These are phyloP conservation scores for Gari tellinella DNA, from an alignment of 2,888 invertebrate species.

Conservation along the genomic window DNA sequence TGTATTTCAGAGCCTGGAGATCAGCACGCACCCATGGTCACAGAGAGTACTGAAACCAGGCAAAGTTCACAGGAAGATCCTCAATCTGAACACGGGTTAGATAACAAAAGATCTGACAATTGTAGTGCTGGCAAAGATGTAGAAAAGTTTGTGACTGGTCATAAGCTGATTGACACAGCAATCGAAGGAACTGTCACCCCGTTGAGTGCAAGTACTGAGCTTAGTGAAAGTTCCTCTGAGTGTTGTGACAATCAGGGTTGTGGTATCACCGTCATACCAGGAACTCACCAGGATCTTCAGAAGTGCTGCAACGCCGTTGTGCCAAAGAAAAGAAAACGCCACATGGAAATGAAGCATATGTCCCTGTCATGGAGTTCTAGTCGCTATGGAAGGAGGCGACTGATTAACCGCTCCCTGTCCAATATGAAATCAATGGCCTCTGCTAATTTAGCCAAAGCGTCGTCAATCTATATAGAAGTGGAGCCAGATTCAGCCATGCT, in stretches of 20 bases:
- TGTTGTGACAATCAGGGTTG: constrained; percentile 75
- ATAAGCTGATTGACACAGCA: no score
- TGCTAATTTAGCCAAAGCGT: background rate
- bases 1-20: no score
- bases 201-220: no score
- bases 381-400: constrained; percentile 51
- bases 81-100: background rate
- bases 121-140: background rate
- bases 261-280: constrained; percentile 75
- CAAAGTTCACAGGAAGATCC: background rate
- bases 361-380: constrained; percentile 58
- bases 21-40: background rate
- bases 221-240: no score
- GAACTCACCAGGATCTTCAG: constrained; percentile 69
- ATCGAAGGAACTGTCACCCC: no score
- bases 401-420: constrained; percentile 32
- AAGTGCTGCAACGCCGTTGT: constrained; percentile 81
- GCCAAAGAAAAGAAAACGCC: constrained; percentile 81
- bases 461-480: constrained; percentile 73
- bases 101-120: background rate
- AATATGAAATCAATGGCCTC: constrained; percentile 18
- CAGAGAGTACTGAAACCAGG: background rate
- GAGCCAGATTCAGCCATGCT: constrained; percentile 50
- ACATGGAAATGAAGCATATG: constrained; percentile 75
- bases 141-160: background rate